These are phyloP conservation scores for Irena cyanogastra DNA, from an alignment of 2,113 vertebrate species.

Conservation along the genomic window DNA sequence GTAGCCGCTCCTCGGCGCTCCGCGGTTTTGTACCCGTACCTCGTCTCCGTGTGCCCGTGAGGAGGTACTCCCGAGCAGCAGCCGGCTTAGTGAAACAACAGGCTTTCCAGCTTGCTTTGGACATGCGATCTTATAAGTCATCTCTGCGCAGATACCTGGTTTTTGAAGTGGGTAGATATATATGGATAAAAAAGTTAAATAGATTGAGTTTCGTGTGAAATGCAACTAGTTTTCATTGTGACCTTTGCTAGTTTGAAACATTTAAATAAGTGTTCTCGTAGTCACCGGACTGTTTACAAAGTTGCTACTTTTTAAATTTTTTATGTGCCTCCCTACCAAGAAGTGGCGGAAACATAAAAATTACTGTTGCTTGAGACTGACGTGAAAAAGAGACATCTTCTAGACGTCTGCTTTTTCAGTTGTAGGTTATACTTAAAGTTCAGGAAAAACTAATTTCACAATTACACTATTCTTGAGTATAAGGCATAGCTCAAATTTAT, in stretches of 20 bases:
- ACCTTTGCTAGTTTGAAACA: background rate
- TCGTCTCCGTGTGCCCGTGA: background rate
- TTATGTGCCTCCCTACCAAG: fast-evolving
- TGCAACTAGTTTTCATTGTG: background rate
- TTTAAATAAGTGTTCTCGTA: background rate
- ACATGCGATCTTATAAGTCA: fast-evolving
- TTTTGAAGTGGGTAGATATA: fast-evolving
- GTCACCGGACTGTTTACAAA: fast-evolving
- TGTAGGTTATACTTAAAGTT: background rate
- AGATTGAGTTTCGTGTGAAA: fast-evolving
- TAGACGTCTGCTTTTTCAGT: background rate
- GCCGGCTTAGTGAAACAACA: background rate
- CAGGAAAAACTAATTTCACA: background rate
- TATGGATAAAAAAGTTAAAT: background rate
- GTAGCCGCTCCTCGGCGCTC: background rate
- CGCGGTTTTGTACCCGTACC: fast-evolving
- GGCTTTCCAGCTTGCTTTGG: background rate
- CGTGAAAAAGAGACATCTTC: background rate
- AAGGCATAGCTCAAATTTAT: background rate
- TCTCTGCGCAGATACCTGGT: fast-evolving
- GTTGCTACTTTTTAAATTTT: background rate
- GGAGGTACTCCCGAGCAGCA: background rate
- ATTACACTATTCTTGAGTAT: background rate
- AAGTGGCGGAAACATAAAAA: background rate
- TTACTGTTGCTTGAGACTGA: background rate